Percentiles rank a stretch among this genome's conserved stretches.
These are phyloP conservation scores for Sinodicranocentrus sp. DNA, from an alignment of 2,888 invertebrate species.

Conservation along the genomic window DNA sequence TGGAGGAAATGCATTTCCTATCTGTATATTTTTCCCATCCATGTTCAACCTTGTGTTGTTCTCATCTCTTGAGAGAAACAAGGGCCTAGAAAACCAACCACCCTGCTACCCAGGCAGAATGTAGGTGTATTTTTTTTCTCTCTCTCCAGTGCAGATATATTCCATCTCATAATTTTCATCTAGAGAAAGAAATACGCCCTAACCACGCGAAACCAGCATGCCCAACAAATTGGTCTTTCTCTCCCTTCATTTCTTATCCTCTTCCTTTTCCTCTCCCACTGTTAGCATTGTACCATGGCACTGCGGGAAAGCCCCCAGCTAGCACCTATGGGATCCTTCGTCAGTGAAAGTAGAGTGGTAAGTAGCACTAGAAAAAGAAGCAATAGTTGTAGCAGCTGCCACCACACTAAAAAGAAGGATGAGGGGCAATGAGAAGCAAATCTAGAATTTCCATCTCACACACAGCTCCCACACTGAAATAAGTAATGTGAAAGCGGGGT, in stretches of 20 bases:
- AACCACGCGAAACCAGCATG: conserved; percentile 37
- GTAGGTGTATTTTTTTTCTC: not conserved
- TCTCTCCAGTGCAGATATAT: no score
- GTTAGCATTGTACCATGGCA: not conserved
- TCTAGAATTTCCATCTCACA: no score
- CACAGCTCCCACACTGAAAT: no score
- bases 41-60: not conserved
- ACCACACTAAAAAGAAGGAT: not conserved
- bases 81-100: not conserved
- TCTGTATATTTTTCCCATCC: not conserved
- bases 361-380: no score
- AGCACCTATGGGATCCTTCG: no score
- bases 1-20: not conserved
- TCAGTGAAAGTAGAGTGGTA: no score
- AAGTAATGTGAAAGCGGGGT: no score
- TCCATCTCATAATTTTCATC: conserved; percentile 42
- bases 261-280: no score
- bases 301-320: conserved; percentile 17
- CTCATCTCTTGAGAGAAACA: conserved; percentile 2
- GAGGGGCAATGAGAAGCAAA: conserved; percentile 13
- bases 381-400: not conserved
- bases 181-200: conserved; percentile 22
- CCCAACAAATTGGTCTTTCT: conserved; percentile 28
- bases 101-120: not conserved
- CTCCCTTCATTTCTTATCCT: not conserved